Evolutionary conservation across 2,113 vertebrate species (phyloP), one percentile per base, ranked within the genome.

Genomic region (Dipodomys spectabilis): DNA sequence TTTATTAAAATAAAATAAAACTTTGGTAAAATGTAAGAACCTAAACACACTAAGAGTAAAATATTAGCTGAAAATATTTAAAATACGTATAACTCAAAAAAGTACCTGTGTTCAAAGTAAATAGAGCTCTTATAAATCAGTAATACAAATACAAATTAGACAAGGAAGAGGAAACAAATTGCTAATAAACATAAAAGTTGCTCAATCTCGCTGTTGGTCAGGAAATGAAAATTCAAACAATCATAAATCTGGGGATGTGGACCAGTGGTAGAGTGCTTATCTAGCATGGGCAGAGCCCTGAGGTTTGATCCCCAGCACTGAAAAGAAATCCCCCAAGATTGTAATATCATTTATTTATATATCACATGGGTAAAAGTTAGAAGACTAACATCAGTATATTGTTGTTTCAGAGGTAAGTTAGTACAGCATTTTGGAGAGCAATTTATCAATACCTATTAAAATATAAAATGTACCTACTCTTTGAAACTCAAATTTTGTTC

Each of bases 181-280:
- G 22, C 15, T 64, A 88, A 68, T 32, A 35, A 75, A 68, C 16
- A 49, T 28, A 86, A 75, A 75, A 64, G 35, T 65, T 87, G 23
- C 60, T 39, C 25, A 53, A 35, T 88, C 4, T 30, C 27, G 30
- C n/a, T 77, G 44, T 19, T 68, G 77, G 68, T 60, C 89, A 78
- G 27, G 45, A 84, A 57, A 45, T 77, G 5, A 91, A 84, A 78
- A 77, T 60, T 68, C 60, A 92, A 77, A 44, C 32, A 92, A 78
- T 60, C 11, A 11, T 60, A 18, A 39, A 39, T 39, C 39, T 39
- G 39, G 39, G 39, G 39, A 39, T 39, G 39, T 39, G 39, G 39
- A 39, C 39, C 39, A 39, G 39, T 39, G 39, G 39, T 39, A 39
- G 39, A 39, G 39, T 39, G 39, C 39, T 39, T 39, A 39, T 39